Percentiles rank a stretch among this genome's conserved stretches.
These are phyloP conservation scores for Spheniscus mendiculus DNA, from an alignment of 2,113 vertebrate genomes.

Conservation along the genomic window DNA sequence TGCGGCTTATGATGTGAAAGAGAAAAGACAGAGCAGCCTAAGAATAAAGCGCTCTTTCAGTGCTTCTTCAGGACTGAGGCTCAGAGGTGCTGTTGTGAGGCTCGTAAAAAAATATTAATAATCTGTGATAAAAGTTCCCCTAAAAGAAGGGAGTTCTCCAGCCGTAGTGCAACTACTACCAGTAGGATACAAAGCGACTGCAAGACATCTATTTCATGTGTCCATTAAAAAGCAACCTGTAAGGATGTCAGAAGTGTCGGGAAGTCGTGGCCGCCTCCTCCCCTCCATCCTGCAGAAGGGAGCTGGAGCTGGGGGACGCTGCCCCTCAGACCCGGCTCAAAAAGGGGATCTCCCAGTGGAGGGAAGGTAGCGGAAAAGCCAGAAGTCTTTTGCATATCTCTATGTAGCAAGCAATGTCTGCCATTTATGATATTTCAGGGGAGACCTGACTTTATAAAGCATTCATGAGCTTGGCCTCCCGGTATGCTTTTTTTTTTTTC, in stretches of 20 bases:
- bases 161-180: too few species aligned
- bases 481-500: background rate
- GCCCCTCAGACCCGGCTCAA: background rate
- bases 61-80: background rate
- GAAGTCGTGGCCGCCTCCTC: background rate
- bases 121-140: background rate
- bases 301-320: background rate
- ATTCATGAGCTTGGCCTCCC: conserved; percentile 51
- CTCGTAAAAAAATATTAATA: background rate
- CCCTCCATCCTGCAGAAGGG: background rate
- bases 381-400: background rate
- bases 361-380: background rate
- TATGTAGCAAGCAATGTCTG: background rate
- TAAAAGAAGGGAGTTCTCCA: background rate
- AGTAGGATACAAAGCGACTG: background rate
- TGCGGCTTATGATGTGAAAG: background rate
- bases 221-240: background rate
- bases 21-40: background rate
- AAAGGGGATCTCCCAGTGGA: background rate
- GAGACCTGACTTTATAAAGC: conserved; percentile 51
- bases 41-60: background rate
- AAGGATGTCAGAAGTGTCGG: rapidly evolving
- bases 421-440: conserved; percentile 14
- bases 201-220: background rate
- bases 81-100: background rate